Evolutionary conservation across 2,113 vertebrate genomes (phyloP), one percentile per base, ranked within the genome.

Genomic region (Myotis davidii): DNA sequence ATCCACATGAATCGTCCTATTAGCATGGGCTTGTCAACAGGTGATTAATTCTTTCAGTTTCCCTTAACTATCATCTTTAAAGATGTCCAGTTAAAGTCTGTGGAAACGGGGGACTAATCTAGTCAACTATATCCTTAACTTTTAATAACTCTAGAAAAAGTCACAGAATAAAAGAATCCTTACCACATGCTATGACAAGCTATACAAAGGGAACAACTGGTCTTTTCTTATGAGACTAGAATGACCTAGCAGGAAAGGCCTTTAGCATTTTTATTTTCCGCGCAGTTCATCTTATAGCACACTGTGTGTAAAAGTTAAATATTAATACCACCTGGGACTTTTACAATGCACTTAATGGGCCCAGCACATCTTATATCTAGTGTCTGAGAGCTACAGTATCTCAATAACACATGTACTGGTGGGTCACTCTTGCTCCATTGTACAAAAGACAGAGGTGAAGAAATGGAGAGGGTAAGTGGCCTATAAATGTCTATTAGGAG

Each of bases 211-310:
- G 52, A 85, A 95, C 74, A 94, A 94, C 56, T 50, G 90, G 21
- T 39, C 64, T 93, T 95, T 97, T 97, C 84, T 97, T 88, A 59
- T 21, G 69, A 77, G 34, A 74, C 18, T 90, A 81, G 32, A 92
- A 90, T 78, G 50, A 81, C 91, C 42, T 95, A 45, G 91, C 72
- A 90, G 91, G 93, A 91, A 95, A 92, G 79, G 48, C 3, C 84
- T 82, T 95, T 95, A 83, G 69, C 54, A 82, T 91, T 96, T 96
- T 91, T 94, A 94, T 95, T 97, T 96, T 94, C 76, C 81, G n/a
- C 73, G 20, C 34, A 59, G 61, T 42, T 96, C 64, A 65, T 91
- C 76, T 94, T 32, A 48, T 23, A 94, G 70, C 81, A 73, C 48
- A 72, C 27, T 56, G 34, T 50, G 64, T 39, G 21, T 93, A 82